A percentile compares a stretch with the other conserved stretches of the same genome.
phyloP scores from a whole-genome alignment of 2,797 vertebrate genomes.

The Catharus ustulatus region DNA sequence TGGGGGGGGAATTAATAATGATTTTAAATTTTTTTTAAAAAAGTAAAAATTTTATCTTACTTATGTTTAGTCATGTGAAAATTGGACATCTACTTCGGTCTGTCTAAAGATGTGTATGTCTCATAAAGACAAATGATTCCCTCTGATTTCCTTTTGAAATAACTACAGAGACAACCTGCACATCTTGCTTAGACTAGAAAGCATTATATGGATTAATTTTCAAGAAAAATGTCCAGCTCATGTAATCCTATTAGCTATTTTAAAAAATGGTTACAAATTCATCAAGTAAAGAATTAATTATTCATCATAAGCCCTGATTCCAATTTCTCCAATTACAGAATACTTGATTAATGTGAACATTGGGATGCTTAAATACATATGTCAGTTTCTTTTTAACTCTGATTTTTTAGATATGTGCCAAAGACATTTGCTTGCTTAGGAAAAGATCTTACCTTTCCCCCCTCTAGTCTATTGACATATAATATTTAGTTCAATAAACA shows the following conservation, averaged over 20 bases:
- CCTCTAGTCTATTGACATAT: not conserved
- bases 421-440: not conserved
- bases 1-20: rapidly evolving
- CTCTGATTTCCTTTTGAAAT: not conserved
- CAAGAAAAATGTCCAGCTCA: not conserved
- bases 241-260: not conserved
- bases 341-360: not conserved
- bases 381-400: not conserved
- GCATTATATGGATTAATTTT: not conserved
- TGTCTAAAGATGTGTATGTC: not conserved
- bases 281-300: not conserved
- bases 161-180: not conserved
- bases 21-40: not conserved
- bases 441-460: not conserved
- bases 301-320: not conserved
- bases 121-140: not conserved
- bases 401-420: not conserved
- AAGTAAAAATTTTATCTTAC: not conserved
- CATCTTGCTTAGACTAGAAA: not conserved
- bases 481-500: not conserved
- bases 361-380: not conserved
- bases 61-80: not conserved
- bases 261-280: not conserved
- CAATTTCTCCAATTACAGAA: not conserved
- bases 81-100: not conserved